Conservation (phyloP, 2,888 invertebrate genomes). For the Leptarthrus brevirostris region DNA sequence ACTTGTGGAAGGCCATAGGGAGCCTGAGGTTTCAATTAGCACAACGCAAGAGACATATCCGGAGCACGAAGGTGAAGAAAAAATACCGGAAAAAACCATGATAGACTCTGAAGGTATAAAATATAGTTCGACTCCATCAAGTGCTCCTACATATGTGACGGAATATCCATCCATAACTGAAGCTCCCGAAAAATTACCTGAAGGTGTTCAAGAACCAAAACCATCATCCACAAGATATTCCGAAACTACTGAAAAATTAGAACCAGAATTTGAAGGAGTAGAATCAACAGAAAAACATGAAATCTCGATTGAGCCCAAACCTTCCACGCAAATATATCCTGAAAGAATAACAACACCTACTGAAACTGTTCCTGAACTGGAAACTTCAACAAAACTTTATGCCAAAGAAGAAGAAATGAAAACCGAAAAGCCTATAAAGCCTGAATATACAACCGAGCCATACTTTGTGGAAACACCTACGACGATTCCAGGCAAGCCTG, state of each 20-base stretch:
- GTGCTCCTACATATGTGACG: neutral
- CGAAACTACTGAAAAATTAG: constrained; percentile 28
- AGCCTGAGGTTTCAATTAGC: neutral
- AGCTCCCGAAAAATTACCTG: neutral
- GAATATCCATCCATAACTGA: neutral
- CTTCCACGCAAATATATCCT: neutral
- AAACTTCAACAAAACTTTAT: neutral
- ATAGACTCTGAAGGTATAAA: neutral
- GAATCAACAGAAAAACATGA: constrained; percentile 5
- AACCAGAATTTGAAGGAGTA: neutral
- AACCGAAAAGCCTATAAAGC: neutral
- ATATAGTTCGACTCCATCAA: neutral
- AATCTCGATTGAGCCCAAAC: neutral
- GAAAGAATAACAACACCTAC: neutral
- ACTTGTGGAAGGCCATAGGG: neutral
- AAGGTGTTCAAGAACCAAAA: neutral
- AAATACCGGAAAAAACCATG: neutral
- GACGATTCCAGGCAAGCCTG: no score
- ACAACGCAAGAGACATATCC: neutral
- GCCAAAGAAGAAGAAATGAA: neutral
- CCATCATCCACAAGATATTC: neutral
- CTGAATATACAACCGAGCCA: no score
- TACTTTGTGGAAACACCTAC: no score
- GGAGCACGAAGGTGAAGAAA: neutral
- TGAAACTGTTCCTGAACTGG: neutral